A percentile compares a stretch with the other conserved stretches of the same genome.
phyloP scores from a whole-genome alignment of 2,113 vertebrate species.

The Hippocampus guttulatus region DNA sequence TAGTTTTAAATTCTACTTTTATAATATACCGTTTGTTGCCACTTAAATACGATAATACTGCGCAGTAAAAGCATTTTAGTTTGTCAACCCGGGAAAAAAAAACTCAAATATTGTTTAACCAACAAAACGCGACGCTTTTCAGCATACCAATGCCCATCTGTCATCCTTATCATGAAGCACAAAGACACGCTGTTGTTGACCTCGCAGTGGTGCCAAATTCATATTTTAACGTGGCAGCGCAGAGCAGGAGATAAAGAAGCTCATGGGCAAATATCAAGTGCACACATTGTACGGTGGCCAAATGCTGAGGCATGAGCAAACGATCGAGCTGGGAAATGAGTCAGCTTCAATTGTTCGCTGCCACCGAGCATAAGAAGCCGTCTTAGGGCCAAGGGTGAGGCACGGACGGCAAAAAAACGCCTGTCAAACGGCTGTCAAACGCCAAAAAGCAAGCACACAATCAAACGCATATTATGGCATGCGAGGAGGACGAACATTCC shows the following conservation, averaged over 20 bases:
- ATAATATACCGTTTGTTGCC: not conserved
- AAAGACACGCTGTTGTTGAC: constrained; percentile 17
- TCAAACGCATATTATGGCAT: constrained; percentile 25
- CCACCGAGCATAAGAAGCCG: constrained; percentile 44
- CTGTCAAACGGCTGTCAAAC: constrained; percentile 41
- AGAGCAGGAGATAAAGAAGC: constrained; percentile 29
- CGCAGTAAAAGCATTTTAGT: too few species aligned
- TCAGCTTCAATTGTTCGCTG: constrained; percentile 53
- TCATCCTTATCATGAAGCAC: not conserved
- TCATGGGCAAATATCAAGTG: constrained; percentile 53
- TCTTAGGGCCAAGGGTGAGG: constrained; percentile 50
- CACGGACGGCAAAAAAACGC: constrained; percentile 21
- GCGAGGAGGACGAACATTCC: constrained; percentile 4
- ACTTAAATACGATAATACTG: not conserved
- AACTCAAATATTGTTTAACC: too few species aligned
- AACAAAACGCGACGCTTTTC: not conserved
- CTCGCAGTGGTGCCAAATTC: not conserved
- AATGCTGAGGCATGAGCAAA: constrained; percentile 45
- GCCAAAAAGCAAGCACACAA: constrained; percentile 11
- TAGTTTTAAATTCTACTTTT: not conserved
- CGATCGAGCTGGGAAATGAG: constrained; percentile 47
- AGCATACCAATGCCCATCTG: not conserved
- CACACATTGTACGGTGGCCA: constrained; percentile 31
- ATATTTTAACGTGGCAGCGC: constrained; percentile 23
- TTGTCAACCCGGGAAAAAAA: too few species aligned